Percentiles rank a stretch among this genome's conserved stretches.
Conservation (phyloP, 1,140 invertebrate genomes). For the Drosophila ambigua region DNA sequence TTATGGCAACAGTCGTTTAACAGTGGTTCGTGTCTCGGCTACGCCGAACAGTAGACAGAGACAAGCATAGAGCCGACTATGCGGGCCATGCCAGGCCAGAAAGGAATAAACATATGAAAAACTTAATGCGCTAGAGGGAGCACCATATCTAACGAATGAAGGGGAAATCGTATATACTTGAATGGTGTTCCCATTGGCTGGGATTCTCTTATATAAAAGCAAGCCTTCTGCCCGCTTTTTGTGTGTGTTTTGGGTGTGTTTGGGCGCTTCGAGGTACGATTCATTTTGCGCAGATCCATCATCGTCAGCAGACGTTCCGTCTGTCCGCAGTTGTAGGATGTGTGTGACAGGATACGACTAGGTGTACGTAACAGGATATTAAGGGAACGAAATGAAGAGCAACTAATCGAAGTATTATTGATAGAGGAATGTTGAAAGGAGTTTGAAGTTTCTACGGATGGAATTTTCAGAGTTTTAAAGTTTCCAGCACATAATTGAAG, state of each 20-base stretch:
- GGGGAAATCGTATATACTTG: conserved; percentile 58
- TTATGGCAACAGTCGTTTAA: conserved; percentile 23
- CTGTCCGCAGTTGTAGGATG: conserved; percentile 5
- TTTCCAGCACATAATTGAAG: too few species aligned
- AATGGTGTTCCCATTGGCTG: conserved; percentile 13
- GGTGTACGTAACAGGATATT: too few species aligned
- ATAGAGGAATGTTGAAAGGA: too few species aligned
- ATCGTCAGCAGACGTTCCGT: conserved; percentile 63
- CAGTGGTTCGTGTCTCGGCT: conserved; percentile 57
- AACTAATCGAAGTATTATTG: too few species aligned
- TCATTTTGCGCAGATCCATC: conserved; percentile 65
- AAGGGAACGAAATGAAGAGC: too few species aligned
- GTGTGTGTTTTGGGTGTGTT: not conserved
- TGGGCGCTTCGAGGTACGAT: conserved; percentile 21
- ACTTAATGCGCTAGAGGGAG: conserved; percentile 5
- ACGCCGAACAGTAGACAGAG: conserved; percentile 1
- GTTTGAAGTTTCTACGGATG: too few species aligned
- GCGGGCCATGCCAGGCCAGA: not conserved
- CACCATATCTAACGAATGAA: not conserved
- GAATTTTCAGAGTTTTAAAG: too few species aligned
- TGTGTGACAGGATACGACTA: too few species aligned
- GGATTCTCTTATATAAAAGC: conserved; percentile 22
- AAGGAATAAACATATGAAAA: not conserved
- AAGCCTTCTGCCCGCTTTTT: not conserved
- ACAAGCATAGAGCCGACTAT: conserved; percentile 1